These are phyloP conservation scores for Lipophrys pholis DNA, from an alignment of 2,113 vertebrate genomes.

Conservation along the genomic window DNA sequence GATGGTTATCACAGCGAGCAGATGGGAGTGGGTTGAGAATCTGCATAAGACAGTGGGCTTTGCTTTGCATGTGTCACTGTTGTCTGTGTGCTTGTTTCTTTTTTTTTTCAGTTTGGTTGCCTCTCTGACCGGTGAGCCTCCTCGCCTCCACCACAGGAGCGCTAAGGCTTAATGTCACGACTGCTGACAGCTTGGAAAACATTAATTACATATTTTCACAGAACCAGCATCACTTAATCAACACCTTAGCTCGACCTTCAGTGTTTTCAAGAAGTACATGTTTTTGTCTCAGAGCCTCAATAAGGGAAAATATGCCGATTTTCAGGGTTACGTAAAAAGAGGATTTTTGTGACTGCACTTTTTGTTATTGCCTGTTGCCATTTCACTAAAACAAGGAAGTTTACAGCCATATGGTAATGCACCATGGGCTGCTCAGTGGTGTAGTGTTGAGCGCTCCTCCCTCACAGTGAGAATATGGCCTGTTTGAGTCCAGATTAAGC, in stretches of 20 bases:
- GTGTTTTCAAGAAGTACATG: not conserved
- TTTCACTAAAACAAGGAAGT: constrained; percentile 1
- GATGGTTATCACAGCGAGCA: constrained; percentile 50
- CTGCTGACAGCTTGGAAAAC: not conserved
- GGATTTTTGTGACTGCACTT: not conserved
- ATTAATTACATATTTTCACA: not conserved
- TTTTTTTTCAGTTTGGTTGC: constrained; percentile 32
- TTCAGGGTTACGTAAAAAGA: no score
- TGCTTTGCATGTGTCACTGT: constrained; percentile 49
- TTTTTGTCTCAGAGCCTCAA: no score
- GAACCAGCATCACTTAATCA: not conserved
- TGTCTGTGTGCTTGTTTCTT: constrained; percentile 20
- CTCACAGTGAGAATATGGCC: no score
- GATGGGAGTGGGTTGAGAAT: constrained; percentile 70
- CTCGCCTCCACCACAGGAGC: constrained; percentile 13
- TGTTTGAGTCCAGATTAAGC: no score
- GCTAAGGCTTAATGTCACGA: constrained; percentile 12
- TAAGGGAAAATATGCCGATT: no score
- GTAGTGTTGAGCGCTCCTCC: not conserved
- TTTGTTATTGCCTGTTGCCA: constrained; percentile 33
- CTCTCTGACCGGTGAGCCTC: constrained; percentile 32
- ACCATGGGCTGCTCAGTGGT: no score
- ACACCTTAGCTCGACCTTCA: not conserved
- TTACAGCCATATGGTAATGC: not conserved
- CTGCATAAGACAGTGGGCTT: constrained; percentile 51